Evolutionary conservation across 2,113 vertebrate species (phyloP).

Genomic region (Menura novaehollandiae): DNA sequence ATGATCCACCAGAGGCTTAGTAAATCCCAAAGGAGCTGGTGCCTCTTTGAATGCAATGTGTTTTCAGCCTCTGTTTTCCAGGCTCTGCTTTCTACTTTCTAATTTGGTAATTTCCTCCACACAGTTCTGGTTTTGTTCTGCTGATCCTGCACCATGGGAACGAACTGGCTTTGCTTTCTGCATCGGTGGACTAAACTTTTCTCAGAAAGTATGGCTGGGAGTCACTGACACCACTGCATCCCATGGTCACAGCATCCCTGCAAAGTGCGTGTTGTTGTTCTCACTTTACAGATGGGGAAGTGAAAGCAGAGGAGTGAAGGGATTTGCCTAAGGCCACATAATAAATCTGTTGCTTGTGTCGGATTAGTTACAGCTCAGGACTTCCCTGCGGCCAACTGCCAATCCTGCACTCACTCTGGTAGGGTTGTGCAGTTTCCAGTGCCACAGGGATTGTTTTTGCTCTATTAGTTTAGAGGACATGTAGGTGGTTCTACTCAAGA

Average conservation of each 20-base stretch:
- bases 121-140: not conserved
- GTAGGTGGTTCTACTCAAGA: not conserved
- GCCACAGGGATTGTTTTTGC: not conserved
- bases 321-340: not conserved
- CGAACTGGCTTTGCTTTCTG: not conserved
- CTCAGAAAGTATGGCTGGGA: not conserved
- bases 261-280: not conserved
- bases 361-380: not conserved
- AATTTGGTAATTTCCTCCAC: not conserved
- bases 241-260: not conserved
- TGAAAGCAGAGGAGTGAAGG: not conserved
- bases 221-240: not conserved
- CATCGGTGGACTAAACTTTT: rapidly evolving
- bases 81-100: not conserved
- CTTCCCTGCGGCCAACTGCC: not conserved
- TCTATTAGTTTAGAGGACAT: not conserved
- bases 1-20: not conserved
- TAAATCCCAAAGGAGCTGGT: not conserved
- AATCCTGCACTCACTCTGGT: not conserved
- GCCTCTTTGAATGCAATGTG: not conserved
- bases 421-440: not conserved
- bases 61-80: not conserved
- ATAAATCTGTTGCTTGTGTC: not conserved
- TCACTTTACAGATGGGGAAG: not conserved
- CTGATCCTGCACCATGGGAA: not conserved